Conservation (phyloP, 53 echinoderm and acorn worm species). For the Astropecten irregularis region DNA sequence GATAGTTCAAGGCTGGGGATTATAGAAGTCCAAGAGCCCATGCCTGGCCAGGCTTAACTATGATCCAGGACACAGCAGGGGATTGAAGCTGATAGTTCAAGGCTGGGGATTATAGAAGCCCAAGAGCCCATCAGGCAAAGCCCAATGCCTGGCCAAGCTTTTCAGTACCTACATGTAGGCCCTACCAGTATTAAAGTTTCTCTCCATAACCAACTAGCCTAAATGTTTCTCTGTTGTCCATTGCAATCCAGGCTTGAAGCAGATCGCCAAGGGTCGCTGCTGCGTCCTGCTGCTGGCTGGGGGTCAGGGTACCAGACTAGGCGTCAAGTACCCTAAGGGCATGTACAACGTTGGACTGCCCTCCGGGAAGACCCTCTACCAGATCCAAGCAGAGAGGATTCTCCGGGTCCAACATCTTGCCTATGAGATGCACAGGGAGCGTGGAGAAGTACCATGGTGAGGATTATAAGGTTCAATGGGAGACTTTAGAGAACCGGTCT, state of each 20-base stretch:
- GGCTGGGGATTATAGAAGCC: too few species aligned
- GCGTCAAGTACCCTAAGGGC: conserved; percentile 91
- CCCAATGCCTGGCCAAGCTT: too few species aligned
- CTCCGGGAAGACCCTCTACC: conserved; percentile 89
- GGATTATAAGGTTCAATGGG: conserved; percentile 73
- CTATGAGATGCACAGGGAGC: conserved; percentile 69
- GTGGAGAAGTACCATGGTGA: conserved; percentile 86
- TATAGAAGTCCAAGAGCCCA: too few species aligned
- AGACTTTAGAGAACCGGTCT: conserved; percentile 76
- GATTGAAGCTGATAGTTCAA: too few species aligned
- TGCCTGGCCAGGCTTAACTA: too few species aligned
- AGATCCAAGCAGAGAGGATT: conserved; percentile 91
- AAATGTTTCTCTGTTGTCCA: too few species aligned
- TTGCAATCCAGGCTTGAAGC: conserved; percentile 82
- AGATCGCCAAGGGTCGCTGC: conserved; percentile 77
- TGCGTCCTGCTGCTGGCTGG: conserved; percentile 92
- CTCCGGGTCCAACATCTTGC: conserved; percentile 76
- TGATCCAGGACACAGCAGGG: too few species aligned
- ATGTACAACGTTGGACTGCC: conserved; percentile 97
- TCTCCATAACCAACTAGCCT: too few species aligned
- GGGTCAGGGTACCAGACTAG: conserved; percentile 95
- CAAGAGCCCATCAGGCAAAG: too few species aligned
- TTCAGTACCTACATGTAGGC: too few species aligned
- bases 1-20: too few species aligned
- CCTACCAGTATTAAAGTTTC: too few species aligned